These are phyloP conservation scores for Orchesellides sinensis DNA, from an alignment of 2,888 invertebrate species.

Conservation along the genomic window DNA sequence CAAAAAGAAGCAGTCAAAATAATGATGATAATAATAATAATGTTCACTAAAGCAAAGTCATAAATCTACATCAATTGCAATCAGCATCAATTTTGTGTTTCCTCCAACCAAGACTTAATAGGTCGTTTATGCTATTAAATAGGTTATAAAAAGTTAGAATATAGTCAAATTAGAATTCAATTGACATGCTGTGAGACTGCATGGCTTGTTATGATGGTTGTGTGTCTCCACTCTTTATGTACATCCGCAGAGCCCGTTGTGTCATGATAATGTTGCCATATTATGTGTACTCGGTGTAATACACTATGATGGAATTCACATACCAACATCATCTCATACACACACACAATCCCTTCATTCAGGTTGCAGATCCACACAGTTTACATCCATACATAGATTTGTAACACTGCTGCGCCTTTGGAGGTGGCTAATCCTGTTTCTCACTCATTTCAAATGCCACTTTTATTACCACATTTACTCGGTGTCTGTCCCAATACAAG, in stretches of 20 bases:
- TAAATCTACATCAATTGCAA: slow-evolving; percentile 63
- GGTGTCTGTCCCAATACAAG: slow-evolving; percentile 10
- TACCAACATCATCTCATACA: neutral
- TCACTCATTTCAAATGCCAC: slow-evolving; percentile 50
- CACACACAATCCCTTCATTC: neutral
- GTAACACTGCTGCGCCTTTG: too few relatives aligned
- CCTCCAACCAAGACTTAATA: slow-evolving; percentile 54
- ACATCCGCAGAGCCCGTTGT: neutral
- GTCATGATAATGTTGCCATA: too few relatives aligned
- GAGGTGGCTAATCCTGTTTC: slow-evolving; percentile 59
- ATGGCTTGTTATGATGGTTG: too few relatives aligned
- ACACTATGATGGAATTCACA: slow-evolving; percentile 16
- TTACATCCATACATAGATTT: too few relatives aligned
- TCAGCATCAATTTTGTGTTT: slow-evolving; percentile 61
- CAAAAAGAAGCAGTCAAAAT: slow-evolving; percentile 33
- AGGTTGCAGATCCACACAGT: too few relatives aligned
- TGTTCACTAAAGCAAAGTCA: slow-evolving; percentile 58
- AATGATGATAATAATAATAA: slow-evolving; percentile 53
- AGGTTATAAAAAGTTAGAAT: slow-evolving; percentile 53
- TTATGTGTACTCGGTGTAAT: neutral
- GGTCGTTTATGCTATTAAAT: slow-evolving; percentile 57
- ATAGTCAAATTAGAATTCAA: slow-evolving; percentile 60
- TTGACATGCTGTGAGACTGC: slow-evolving; percentile 47
- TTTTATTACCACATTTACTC: slow-evolving; percentile 56
- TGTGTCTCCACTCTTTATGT: neutral